Evolutionary conservation across 1,140 invertebrate species (phyloP).

Genomic region (Drosophila teissieri): DNA sequence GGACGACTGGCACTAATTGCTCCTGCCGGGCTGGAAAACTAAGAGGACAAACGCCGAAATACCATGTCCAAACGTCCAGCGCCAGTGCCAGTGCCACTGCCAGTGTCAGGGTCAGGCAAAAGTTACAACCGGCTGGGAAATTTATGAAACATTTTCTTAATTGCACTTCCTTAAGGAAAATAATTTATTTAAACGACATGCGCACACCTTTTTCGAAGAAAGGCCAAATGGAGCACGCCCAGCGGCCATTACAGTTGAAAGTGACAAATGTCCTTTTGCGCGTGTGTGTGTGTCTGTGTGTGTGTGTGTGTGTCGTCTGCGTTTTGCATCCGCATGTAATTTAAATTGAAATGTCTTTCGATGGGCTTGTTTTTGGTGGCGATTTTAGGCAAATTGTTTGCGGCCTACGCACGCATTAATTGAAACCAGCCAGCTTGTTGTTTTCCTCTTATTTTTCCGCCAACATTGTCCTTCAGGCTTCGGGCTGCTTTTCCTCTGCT

Average conservation of each 20-base stretch:
- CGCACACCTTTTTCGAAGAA: constrained; percentile 62
- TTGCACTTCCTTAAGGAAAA: constrained; percentile 83
- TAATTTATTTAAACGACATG: constrained; percentile 84
- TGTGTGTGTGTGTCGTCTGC: not conserved
- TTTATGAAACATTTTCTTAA: constrained; percentile 84
- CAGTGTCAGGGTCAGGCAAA: constrained; percentile 53
- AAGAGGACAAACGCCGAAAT: constrained; percentile 5
- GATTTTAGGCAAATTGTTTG: not conserved
- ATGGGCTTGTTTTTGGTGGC: constrained; percentile 10
- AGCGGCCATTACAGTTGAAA: constrained; percentile 22
- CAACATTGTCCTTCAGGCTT: constrained; percentile 12
- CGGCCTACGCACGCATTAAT: constrained; percentile 13
- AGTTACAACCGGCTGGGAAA: constrained; percentile 64
- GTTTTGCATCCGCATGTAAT: constrained; percentile 35
- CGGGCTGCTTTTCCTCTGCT: constrained; percentile 28
- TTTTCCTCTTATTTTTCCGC: constrained; percentile 6
- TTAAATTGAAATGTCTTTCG: constrained; percentile 60
- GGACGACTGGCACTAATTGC: constrained; percentile 25
- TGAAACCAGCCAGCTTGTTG: constrained; percentile 18
- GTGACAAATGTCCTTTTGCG: constrained; percentile 36
- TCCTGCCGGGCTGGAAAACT: constrained; percentile 32
- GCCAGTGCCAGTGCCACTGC: constrained; percentile 43
- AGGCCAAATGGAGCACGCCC: constrained; percentile 3
- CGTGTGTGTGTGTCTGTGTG: not conserved
- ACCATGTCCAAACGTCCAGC: constrained; percentile 28